Evolutionary conservation across 2,113 vertebrate genomes (phyloP), one percentile per base, ranked within the genome.

Genomic region (Puffinus mauretanicus): DNA sequence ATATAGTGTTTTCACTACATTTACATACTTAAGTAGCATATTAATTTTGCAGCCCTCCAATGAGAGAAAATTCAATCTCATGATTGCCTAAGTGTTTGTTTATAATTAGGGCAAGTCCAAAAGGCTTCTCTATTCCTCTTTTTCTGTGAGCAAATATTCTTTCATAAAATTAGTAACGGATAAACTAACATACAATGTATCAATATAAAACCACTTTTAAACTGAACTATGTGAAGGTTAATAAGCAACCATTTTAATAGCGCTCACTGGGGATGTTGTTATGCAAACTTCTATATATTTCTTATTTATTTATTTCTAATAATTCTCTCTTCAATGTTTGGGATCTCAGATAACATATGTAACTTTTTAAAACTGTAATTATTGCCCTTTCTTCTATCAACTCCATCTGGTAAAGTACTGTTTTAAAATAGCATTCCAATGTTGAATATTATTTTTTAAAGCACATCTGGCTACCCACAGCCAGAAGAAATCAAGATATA

Each of bases 31-130:
- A 89, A 96, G 94, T 95, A 66, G 20, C 46, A 61, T 76, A 94
- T 89, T 95, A 93, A 95, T 94, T 95, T 93, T 91, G 83, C 75
- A 88, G 83, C 80, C 95, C 86, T 94, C 65, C 91, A 93, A 94
- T 87, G 62, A 94, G 36, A 92, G 69, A 57, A 96, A 94, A 93
- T 72, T 84, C 86, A 85, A 67, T 73, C 84, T 72, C 60, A 70
- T 89, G 82, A 95, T 88, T 94, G 62, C 70, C 49, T 87, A 91
- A 95, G 69, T 92, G 66, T 89, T 94, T 97, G 78, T 92, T 94
- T 95, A 89, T 58, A 94, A 93, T 94, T 89, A 91, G 25, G 38
- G 67, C 26, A 83, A 67, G 90, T 92, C 90, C 94, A 93, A 96
- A 92, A 93, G 62, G 2, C 49, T 92, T 82, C 40, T 55, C 24